Evolutionary conservation across 2,113 vertebrate genomes (phyloP).

Genomic region (Coturnix japonica): DNA sequence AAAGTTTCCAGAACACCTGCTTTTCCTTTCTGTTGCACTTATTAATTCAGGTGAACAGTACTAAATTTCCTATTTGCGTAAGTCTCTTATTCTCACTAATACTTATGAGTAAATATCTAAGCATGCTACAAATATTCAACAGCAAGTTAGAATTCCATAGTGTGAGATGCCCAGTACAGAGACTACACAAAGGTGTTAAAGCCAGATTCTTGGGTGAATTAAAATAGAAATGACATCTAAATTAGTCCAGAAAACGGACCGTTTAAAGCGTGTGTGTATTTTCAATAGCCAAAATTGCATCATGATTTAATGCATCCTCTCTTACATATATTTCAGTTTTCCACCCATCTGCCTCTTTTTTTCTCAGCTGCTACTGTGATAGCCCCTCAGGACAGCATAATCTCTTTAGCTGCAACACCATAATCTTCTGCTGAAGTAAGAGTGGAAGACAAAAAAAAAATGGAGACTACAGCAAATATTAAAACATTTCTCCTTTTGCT

Average conservation of each 20-base stretch:
- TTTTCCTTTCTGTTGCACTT: background rate
- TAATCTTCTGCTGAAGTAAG: background rate
- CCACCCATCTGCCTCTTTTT: background rate
- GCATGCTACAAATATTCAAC: background rate
- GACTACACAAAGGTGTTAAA: background rate
- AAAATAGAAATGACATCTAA: background rate
- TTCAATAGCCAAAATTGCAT: background rate
- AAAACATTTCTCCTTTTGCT: background rate
- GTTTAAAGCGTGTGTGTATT: conserved; percentile 5
- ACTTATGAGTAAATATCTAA: conserved; percentile 40
- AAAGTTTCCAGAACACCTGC: background rate
- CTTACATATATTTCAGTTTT: conserved; percentile 24
- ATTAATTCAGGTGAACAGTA: background rate
- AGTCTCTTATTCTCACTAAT: background rate
- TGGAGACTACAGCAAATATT: background rate
- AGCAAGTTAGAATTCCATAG: conserved; percentile 13
- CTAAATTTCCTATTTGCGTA: background rate
- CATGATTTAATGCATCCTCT: conserved; percentile 21
- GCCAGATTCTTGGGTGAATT: conserved; percentile 8
- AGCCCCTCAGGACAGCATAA: conserved; percentile 32
- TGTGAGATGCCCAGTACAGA: background rate
- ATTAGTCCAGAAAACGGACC: background rate
- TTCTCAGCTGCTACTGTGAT: background rate
- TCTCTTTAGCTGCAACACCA: conserved; percentile 8
- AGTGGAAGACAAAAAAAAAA: background rate